Conservation (phyloP, 2,888 invertebrate species). For the Julus scanicus region DNA sequence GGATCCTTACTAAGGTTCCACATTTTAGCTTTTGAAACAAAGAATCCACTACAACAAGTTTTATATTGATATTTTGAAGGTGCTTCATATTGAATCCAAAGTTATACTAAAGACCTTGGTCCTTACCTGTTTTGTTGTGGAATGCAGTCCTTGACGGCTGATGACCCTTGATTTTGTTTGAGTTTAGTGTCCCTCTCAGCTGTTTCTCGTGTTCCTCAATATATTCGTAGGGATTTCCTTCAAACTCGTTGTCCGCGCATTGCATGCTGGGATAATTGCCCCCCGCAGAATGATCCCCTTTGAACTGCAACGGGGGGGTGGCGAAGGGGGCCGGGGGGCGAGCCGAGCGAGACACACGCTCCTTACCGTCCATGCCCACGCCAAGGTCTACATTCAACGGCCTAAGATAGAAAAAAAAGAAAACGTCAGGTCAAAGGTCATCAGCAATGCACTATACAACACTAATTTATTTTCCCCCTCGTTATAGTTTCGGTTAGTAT, state of each 20-base stretch:
- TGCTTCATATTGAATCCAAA: no score
- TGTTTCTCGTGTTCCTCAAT: conserved; percentile 19
- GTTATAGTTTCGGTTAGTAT: no score
- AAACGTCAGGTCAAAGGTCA: no score
- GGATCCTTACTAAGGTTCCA: no score
- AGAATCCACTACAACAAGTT: no score
- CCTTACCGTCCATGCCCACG: conserved; percentile 1
- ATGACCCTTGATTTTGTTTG: neutral
- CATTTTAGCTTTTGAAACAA: no score
- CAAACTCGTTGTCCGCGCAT: conserved; percentile 19
- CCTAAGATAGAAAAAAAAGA: neutral
- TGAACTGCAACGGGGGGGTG: neutral
- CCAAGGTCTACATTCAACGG: neutral
- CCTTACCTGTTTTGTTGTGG: conserved; percentile 14
- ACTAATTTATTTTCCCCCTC: no score
- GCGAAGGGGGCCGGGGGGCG: conserved; percentile 1
- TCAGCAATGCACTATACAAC: no score
- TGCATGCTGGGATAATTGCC: neutral
- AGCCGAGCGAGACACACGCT: conserved; percentile 21
- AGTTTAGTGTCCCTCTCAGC: neutral
- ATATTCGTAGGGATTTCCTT: conserved; percentile 20
- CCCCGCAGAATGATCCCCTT: neutral
- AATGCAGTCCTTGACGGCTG: neutral
- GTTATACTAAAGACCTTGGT: no score
- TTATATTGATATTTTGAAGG: no score